These are phyloP conservation scores for Antheraea pernyi DNA, from an alignment of 1,140 invertebrate species.

Conservation along the genomic window DNA sequence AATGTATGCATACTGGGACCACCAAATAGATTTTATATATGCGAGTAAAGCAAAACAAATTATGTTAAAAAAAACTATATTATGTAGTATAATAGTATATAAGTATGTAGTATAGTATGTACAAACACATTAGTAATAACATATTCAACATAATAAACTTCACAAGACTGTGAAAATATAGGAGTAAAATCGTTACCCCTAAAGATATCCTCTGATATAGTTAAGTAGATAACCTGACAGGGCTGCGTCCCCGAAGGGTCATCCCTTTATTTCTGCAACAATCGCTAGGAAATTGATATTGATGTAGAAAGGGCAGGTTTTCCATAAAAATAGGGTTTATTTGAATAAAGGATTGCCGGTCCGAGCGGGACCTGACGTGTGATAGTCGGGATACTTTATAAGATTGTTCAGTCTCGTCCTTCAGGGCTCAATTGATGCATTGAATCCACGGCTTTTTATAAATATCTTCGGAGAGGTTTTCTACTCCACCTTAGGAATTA, in stretches of 20 bases:
- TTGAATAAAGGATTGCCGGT: constrained; percentile 76
- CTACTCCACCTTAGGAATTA: not conserved
- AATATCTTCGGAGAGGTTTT: not conserved
- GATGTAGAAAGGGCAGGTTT: constrained; percentile 76
- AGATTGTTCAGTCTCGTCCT: constrained; percentile 49
- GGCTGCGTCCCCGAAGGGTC: constrained; percentile 69
- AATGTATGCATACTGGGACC: too few species aligned
- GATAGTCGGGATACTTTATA: constrained; percentile 61
- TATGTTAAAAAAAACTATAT: too few species aligned
- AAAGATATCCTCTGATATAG: constrained; percentile 70
- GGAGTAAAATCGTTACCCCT: constrained; percentile 25
- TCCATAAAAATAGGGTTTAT: constrained; percentile 79
- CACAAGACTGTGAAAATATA: not conserved
- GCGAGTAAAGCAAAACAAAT: too few species aligned
- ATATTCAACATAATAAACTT: constrained; percentile 2
- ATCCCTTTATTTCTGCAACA: constrained; percentile 78
- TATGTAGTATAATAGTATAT: too few species aligned
- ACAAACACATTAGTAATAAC: not conserved
- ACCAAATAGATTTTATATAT: too few species aligned
- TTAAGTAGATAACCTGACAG: constrained; percentile 61
- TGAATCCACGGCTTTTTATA: constrained; percentile 14
- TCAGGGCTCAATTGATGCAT: constrained; percentile 47
- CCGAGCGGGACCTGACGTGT: constrained; percentile 52
- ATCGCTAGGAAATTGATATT: constrained; percentile 78
- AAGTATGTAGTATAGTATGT: too few species aligned